phyloP scores from a whole-genome alignment of 2,888 invertebrate species.

The Pollenia angustigena region DNA sequence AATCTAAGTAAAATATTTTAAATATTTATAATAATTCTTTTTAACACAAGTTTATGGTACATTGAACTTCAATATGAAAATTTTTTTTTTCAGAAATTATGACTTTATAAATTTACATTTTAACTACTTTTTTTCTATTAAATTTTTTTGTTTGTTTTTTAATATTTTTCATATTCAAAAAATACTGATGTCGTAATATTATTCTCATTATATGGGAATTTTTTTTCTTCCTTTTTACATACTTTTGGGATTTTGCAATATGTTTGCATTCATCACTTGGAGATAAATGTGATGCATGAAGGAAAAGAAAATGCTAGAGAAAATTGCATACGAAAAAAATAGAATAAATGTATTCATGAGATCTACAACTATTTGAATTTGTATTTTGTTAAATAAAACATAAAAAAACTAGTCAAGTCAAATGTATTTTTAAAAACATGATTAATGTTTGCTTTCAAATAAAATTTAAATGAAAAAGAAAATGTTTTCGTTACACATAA shows the following conservation, averaged over 20 bases:
- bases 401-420: conserved; percentile 56
- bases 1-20: not conserved
- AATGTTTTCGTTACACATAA: not conserved
- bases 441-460: conserved; percentile 56
- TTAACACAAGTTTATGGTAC: not conserved
- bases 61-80: conserved; percentile 22
- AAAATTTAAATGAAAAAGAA: conserved; percentile 24
- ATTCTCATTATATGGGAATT: conserved; percentile 39
- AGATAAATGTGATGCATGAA: conserved; percentile 42
- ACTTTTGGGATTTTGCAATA: conserved; percentile 45
- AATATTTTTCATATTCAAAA: conserved; percentile 34
- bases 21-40: not conserved
- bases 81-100: not conserved
- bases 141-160: not conserved
- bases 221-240: conserved; percentile 1
- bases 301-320: conserved; percentile 12
- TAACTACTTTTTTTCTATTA: not conserved
- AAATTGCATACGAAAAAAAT: not conserved
- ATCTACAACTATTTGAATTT: conserved; percentile 42
- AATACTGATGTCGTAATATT: conserved; percentile 40
- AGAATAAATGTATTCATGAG: conserved; percentile 52
- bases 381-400: conserved; percentile 58
- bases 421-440: conserved; percentile 45
- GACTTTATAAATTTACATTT: conserved; percentile 4
- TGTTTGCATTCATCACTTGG: conserved; percentile 51